These are phyloP conservation scores for Pilophorus perplexus DNA, from an alignment of 2,888 invertebrate species.

Conservation along the genomic window DNA sequence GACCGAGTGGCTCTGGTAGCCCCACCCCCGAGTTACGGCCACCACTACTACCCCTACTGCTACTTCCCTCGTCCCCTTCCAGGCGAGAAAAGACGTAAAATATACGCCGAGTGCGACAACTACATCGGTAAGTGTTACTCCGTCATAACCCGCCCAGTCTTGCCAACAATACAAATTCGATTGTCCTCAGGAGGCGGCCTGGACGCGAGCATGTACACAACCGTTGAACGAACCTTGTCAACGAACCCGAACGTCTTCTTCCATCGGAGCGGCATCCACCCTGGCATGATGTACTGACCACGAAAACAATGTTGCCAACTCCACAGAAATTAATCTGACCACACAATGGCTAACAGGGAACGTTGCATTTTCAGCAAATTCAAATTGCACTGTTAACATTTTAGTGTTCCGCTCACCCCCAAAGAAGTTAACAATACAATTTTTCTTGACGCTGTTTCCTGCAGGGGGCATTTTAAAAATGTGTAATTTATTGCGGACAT, in stretches of 20 bases:
- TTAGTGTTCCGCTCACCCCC: too few relatives aligned
- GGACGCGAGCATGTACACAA: slow-evolving; percentile 81
- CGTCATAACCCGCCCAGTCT: too few relatives aligned
- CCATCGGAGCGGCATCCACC: slow-evolving; percentile 80
- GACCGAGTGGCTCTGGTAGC: slow-evolving; percentile 65
- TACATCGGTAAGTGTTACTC: slow-evolving; percentile 3
- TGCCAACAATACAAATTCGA: too few relatives aligned
- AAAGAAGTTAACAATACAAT: too few relatives aligned
- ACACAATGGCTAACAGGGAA: too few relatives aligned
- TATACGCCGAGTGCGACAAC: slow-evolving; percentile 23
- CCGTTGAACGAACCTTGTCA: slow-evolving; percentile 78
- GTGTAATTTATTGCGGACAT: too few relatives aligned
- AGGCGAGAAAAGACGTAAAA: slow-evolving; percentile 40
- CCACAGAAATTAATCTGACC: too few relatives aligned
- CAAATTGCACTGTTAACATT: too few relatives aligned
- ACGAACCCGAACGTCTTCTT: slow-evolving; percentile 89
- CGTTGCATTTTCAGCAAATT: too few relatives aligned
- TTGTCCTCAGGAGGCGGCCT: slow-evolving; percentile 58
- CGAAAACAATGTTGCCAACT: background rate
- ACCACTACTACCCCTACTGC: slow-evolving; percentile 61
- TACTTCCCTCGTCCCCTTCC: slow-evolving; percentile 53
- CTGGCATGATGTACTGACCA: slow-evolving; percentile 81
- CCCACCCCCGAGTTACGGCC: slow-evolving; percentile 62
- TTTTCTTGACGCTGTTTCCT: too few relatives aligned
- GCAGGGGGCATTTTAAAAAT: too few relatives aligned